Evolutionary conservation across 2,888 invertebrate genomes (phyloP).

Genomic region (Laspeyria flexula): DNA sequence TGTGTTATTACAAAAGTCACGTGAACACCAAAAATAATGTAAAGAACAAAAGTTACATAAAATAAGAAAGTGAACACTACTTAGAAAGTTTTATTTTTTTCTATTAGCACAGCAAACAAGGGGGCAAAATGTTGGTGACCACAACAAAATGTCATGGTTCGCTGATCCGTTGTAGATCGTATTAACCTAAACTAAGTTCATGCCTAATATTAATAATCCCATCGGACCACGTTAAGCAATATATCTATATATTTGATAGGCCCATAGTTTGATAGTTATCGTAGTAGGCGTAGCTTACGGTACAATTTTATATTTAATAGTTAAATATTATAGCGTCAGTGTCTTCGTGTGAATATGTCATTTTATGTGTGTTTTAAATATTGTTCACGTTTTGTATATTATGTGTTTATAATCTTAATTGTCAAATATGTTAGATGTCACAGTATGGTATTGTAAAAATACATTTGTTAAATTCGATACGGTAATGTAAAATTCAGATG

Average conservation of each 20-base stretch:
- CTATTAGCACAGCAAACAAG: no score
- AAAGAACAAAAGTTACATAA: no score
- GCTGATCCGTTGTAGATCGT: constrained; percentile 17
- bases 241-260: constrained; percentile 77
- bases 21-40: no score
- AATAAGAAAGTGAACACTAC: no score
- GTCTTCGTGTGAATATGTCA: constrained; percentile 40
- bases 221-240: constrained; percentile 85
- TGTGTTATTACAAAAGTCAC: no score
- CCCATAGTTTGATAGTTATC: constrained; percentile 71
- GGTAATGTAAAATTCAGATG: neutral
- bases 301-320: constrained; percentile 74
- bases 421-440: constrained; percentile 22
- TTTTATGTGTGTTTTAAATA: constrained; percentile 40
- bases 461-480: neutral
- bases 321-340: constrained; percentile 41
- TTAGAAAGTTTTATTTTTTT: no score
- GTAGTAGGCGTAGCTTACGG: constrained; percentile 76
- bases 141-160: constrained; percentile 57
- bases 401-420: constrained; percentile 33
- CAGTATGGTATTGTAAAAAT: constrained; percentile 30
- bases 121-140: no score
- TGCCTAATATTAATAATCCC: constrained; percentile 73
- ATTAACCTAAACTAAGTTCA: constrained; percentile 58
- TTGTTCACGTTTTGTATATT: constrained; percentile 37